phyloP scores from a whole-genome alignment of 2,888 invertebrate species.

The Coelopa pilipes region DNA sequence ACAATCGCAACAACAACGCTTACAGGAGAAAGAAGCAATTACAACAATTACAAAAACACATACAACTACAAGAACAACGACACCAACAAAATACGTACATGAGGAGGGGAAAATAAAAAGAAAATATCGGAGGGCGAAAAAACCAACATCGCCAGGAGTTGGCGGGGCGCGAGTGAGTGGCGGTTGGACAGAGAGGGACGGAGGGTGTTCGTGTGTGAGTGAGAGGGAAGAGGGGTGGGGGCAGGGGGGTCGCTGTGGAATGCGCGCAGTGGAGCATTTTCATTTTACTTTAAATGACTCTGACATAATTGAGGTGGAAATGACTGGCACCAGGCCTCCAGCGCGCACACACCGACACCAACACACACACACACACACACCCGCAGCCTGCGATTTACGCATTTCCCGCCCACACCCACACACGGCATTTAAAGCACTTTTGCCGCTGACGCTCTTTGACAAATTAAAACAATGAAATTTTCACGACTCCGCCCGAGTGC shows the following conservation, averaged over 20 bases:
- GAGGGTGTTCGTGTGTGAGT: neutral
- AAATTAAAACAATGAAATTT: slow-evolving; percentile 5
- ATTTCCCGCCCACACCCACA: neutral
- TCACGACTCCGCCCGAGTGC: neutral
- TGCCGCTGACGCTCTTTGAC: neutral
- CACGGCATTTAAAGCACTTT: neutral
- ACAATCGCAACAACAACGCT: no score
- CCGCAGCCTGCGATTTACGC: no score
- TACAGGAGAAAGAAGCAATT: no score
- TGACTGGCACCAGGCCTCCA: neutral
- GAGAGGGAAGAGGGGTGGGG: no score
- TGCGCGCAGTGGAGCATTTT: slow-evolving; percentile 2
- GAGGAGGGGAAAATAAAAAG: no score
- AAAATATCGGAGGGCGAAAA: neutral
- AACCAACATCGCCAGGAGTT: neutral
- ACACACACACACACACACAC: neutral
- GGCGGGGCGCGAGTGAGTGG: no score
- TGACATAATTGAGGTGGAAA: slow-evolving; percentile 17
- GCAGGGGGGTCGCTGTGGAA: neutral
- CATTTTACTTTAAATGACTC: slow-evolving; percentile 27
- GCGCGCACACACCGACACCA: neutral
- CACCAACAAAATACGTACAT: no score
- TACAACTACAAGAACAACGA: no score
- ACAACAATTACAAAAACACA: no score
- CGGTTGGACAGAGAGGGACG: no score